Base-by-base conservation (phyloP, 2,113 vertebrate genomes). In the Clarias batrachus region DNA sequence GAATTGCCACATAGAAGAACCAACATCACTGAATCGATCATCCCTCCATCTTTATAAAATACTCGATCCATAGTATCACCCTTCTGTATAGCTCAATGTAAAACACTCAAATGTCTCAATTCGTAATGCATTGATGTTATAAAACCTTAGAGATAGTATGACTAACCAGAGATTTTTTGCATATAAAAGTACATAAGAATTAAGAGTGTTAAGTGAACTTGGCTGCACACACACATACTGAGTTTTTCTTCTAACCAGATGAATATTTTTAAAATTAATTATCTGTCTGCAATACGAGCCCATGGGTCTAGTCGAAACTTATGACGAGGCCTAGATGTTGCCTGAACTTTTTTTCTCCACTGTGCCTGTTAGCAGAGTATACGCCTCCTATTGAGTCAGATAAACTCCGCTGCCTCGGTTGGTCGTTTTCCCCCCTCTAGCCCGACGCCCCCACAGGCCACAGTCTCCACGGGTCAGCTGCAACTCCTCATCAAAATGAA, bases 401-500 rank as follows among this genome's bases (percentile, higher is more conserved):
- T 86, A 82, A 85, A 66, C 85, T 77, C 52, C 86, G 81, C 54
- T 60, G 37, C 65, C 33, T 71, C 66, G 3, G 54, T 30, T 62
- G 60, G 12, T 23, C 52, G 16, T 48, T 13, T 25, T 4, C 76
- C 21, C 68, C 4, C 76, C 19, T 60, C n/a, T 16, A 86, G 27
- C 65, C 17, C 21, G 10, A 25, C 37, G 54, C 79, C 60, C 33
- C 74, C 23, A 56, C 30, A 68, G 48, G 83, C 11, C 71, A 66
- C 63, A 52, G 82, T 83, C 79, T 59, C 48, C 1, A 79, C 65
- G 54, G 85, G 83, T 87, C 88, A 84, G 85, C 48, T 11, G 60
- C n/a, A 62, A 73, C 27, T 84, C 78, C 82, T 89, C 81, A 87
- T 86, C 27, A 86, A 84, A 73, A 81, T 82, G 48, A 86, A 87